phyloP scores from a whole-genome alignment of 2,113 vertebrate species.

The Electrona antarctica region DNA sequence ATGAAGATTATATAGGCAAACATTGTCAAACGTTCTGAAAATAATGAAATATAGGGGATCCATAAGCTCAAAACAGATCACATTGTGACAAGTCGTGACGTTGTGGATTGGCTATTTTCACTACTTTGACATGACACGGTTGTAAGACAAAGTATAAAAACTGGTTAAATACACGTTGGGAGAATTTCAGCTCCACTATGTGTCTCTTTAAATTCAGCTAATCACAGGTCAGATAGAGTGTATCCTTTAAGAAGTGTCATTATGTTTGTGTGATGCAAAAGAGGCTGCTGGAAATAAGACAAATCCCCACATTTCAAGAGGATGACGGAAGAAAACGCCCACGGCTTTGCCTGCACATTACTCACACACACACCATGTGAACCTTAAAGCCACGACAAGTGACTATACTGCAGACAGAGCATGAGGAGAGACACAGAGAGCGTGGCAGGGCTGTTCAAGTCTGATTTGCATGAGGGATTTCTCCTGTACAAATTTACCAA shows the following conservation, averaged over 20 bases:
- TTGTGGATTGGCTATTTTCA: neutral
- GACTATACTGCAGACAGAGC: neutral
- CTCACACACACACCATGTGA: neutral
- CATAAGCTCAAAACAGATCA: no score
- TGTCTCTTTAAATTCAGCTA: slow-evolving; percentile 14
- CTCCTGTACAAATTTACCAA: neutral
- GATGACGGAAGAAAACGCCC: no score
- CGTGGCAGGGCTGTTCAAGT: neutral
- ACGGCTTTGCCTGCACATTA: no score
- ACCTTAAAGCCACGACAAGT: neutral
- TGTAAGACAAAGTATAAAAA: neutral
- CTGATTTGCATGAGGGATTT: neutral
- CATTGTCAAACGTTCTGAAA: no score
- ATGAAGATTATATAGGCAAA: no score
- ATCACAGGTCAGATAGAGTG: slow-evolving; percentile 27
- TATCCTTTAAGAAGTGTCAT: slow-evolving; percentile 30
- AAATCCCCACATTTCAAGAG: slow-evolving; percentile 2
- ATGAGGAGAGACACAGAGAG: neutral
- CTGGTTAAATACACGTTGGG: neutral
- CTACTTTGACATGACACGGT: neutral
- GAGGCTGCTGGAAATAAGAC: slow-evolving; percentile 13
- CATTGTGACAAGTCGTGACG: no score
- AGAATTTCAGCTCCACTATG: neutral
- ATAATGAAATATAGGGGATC: no score
- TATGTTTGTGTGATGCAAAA: slow-evolving; percentile 23